These are phyloP conservation scores for Allophyes oxyacanthae DNA, from an alignment of 2,888 invertebrate genomes.

Conservation along the genomic window DNA sequence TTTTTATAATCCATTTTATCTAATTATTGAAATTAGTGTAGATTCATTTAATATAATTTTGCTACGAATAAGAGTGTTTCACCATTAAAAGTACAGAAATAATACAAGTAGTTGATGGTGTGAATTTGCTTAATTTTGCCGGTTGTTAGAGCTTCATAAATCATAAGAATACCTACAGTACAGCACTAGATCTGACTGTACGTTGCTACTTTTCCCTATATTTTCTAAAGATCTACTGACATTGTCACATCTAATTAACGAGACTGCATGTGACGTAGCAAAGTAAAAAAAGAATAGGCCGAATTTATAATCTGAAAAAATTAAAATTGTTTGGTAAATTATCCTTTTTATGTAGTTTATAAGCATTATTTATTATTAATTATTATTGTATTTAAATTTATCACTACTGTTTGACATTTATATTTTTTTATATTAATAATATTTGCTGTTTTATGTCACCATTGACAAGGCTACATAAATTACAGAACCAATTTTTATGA, in stretches of 20 bases:
- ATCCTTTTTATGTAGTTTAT: no score
- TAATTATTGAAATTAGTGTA: background rate
- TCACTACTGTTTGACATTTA: no score
- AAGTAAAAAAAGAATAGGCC: constrained; percentile 77
- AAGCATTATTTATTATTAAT: no score
- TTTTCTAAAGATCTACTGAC: background rate
- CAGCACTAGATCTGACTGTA: no score
- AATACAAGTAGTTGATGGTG: constrained; percentile 24
- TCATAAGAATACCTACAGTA: no score
- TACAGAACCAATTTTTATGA: background rate
- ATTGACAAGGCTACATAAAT: no score
- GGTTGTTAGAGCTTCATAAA: constrained; percentile 55
- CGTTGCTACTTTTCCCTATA: background rate
- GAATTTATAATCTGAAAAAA: constrained; percentile 80
- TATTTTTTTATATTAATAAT: no score
- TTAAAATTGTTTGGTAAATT: no score
- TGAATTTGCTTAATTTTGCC: constrained; percentile 35
- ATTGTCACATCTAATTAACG: constrained; percentile 46
- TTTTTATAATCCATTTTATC: background rate
- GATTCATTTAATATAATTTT: background rate
- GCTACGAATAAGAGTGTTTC: background rate
- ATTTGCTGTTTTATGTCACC: no score
- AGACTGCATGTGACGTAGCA: constrained; percentile 74
- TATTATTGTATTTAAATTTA: no score
- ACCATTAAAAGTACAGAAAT: background rate